Evolutionary conservation across 2,797 vertebrate genomes (phyloP).

Genomic region (Limnodromus scolopaceus): DNA sequence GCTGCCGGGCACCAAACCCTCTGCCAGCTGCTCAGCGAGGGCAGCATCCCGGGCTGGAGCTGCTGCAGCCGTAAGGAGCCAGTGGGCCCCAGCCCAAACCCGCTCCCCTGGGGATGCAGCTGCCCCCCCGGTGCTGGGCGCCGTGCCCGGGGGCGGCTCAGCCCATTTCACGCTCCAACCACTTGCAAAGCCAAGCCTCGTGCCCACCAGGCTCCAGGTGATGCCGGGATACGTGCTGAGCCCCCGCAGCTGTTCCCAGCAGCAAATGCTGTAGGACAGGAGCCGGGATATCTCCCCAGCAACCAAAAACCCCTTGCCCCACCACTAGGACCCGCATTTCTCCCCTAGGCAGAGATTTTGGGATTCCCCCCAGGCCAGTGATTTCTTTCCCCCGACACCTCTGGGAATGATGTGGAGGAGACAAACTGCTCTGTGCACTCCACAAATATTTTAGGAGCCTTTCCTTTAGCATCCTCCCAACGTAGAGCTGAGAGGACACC

Average conservation of each 20-base stretch:
- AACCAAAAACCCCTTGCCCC: neutral
- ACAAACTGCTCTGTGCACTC: neutral
- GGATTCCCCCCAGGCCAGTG: neutral
- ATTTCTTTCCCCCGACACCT: neutral
- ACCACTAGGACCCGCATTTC: neutral
- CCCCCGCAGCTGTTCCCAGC: accelerated
- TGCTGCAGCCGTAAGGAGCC: neutral
- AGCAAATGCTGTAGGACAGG: neutral
- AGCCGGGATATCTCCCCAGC: neutral
- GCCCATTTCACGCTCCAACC: neutral
- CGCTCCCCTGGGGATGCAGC: accelerated
- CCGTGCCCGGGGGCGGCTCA: accelerated
- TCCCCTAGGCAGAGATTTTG: neutral
- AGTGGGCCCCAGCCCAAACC: neutral
- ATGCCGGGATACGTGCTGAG: accelerated
- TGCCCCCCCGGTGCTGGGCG: neutral
- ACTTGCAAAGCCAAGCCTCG: neutral
- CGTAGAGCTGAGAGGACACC: neutral
- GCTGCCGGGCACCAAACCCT: neutral
- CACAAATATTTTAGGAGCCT: neutral
- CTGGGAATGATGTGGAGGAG: neutral
- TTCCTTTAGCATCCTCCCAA: neutral
- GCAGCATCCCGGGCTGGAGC: accelerated
- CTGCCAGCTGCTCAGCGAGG: neutral
- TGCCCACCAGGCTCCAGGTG: neutral